Percentiles rank a stretch among this genome's conserved stretches.
Evolutionary conservation across 2,797 vertebrate genomes (phyloP).

Genomic region (Sphaeramia orbicularis): DNA sequence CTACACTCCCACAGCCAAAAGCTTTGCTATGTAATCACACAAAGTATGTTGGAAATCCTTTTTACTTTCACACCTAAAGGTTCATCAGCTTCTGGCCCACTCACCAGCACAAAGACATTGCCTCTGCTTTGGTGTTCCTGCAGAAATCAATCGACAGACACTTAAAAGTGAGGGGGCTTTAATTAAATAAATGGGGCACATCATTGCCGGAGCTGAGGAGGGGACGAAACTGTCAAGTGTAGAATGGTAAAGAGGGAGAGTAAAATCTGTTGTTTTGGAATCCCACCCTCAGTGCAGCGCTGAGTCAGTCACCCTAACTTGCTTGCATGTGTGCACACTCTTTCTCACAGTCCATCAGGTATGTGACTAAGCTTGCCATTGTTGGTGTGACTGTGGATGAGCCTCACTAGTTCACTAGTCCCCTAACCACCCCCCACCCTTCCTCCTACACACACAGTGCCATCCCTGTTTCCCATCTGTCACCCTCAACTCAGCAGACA

Average conservation of each 20-base stretch:
- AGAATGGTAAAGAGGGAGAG: not conserved
- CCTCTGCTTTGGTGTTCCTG: constrained; percentile 49
- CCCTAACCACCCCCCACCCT: constrained; percentile 26
- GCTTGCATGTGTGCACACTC: constrained; percentile 19
- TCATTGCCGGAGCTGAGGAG: constrained; percentile 24
- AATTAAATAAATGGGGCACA: constrained; percentile 76
- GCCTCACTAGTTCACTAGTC: constrained; percentile 54
- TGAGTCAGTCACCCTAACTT: constrained; percentile 58
- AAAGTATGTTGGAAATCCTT: constrained; percentile 67
- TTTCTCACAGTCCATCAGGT: constrained; percentile 74
- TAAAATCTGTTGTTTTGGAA: constrained; percentile 49
- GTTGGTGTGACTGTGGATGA: constrained; percentile 68
- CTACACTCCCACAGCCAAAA: constrained; percentile 34
- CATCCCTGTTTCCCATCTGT: constrained; percentile 79
- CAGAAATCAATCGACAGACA: constrained; percentile 67
- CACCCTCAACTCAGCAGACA: constrained; percentile 70
- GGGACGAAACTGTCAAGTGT: constrained; percentile 5
- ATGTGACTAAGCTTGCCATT: constrained; percentile 76
- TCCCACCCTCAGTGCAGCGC: constrained; percentile 38
- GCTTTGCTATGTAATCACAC: constrained; percentile 63
- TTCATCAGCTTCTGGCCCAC: constrained; percentile 44
- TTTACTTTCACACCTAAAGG: constrained; percentile 66
- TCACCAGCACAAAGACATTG: constrained; percentile 47
- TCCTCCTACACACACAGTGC: constrained; percentile 49
- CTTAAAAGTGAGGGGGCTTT: constrained; percentile 68